Percentiles rank a stretch among this genome's conserved stretches.
Conservation (phyloP, 1,140 invertebrate species). For the Lepidotrigona ventralis region DNA sequence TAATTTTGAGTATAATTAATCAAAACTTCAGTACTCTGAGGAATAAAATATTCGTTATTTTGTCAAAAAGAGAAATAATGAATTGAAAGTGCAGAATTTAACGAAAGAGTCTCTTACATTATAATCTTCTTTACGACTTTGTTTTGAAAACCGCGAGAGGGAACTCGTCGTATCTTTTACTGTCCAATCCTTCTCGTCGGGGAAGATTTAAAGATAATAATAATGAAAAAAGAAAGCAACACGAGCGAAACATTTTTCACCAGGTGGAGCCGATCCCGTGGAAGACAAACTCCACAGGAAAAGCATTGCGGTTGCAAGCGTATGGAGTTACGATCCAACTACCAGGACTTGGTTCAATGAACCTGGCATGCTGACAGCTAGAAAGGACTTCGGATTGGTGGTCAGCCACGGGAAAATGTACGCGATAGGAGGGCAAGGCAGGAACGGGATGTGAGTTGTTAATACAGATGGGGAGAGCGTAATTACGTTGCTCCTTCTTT, state of each 20-base stretch:
- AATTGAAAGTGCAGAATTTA: neutral
- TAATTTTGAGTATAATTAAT: too few species aligned
- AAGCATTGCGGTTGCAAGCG: slow-evolving; percentile 80
- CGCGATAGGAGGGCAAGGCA: slow-evolving; percentile 84
- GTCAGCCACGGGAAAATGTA: slow-evolving; percentile 81
- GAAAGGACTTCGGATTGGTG: slow-evolving; percentile 83
- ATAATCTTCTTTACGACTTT: slow-evolving; percentile 23
- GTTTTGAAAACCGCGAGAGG: slow-evolving; percentile 4
- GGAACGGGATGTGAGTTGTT: slow-evolving; percentile 80
- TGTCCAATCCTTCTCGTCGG: neutral
- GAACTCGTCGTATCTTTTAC: neutral
- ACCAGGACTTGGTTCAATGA: slow-evolving; percentile 82
- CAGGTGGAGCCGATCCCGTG: slow-evolving; percentile 83
- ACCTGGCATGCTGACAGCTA: slow-evolving; percentile 78
- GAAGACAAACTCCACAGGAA: slow-evolving; percentile 80
- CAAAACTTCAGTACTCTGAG: too few species aligned
- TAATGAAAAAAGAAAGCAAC: neutral
- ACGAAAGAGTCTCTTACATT: neutral
- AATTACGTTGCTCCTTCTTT: slow-evolving; percentile 8
- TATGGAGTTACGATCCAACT: slow-evolving; percentile 84
- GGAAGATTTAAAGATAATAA: neutral
- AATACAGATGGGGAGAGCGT: neutral
- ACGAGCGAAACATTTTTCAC: neutral
- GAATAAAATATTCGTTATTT: too few species aligned
- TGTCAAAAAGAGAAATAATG: too few species aligned